A percentile compares a stretch with the other conserved stretches of the same genome.
phyloP scores from a whole-genome alignment of 2,113 vertebrate genomes.

The Neofelis nebulosa region DNA sequence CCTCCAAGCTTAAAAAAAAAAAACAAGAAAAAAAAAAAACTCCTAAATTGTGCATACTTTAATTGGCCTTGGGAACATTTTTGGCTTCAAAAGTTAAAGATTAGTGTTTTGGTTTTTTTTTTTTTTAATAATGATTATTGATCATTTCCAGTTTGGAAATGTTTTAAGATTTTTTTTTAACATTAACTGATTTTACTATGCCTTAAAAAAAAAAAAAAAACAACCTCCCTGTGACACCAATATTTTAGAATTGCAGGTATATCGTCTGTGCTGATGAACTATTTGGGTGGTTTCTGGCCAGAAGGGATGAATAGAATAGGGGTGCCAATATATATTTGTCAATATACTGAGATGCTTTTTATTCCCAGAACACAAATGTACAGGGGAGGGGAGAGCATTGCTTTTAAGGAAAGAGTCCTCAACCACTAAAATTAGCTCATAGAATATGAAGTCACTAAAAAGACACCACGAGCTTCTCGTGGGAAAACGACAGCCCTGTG shows the following conservation, averaged over 20 bases:
- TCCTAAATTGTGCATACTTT: background rate
- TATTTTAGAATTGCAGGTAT: background rate
- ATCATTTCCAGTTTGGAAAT: slow-evolving; percentile 17
- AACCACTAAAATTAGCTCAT: slow-evolving; percentile 62
- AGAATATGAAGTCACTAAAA: slow-evolving; percentile 65
- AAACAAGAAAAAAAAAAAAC: background rate
- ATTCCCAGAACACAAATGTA: slow-evolving; percentile 35
- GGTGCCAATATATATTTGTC: slow-evolving; percentile 14
- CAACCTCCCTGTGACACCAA: background rate
- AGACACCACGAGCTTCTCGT: slow-evolving; percentile 42
- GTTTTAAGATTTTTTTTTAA: background rate
- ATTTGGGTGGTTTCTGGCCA: slow-evolving; percentile 26
- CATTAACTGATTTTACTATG: background rate
- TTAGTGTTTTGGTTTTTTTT: background rate
- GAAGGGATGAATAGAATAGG: background rate
- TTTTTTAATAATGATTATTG: background rate
- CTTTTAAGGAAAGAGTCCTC: background rate
- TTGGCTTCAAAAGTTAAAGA: slow-evolving; percentile 17
- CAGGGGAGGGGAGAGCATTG: background rate
- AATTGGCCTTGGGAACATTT: background rate
- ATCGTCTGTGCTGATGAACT: slow-evolving; percentile 35
- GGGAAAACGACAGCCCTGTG: slow-evolving; percentile 59
- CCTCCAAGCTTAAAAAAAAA: background rate
- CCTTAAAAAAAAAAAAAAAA: background rate
- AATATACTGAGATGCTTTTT: slow-evolving; percentile 42